Conservation (phyloP, 2,113 vertebrate genomes). For the Pterocles orientalis region DNA sequence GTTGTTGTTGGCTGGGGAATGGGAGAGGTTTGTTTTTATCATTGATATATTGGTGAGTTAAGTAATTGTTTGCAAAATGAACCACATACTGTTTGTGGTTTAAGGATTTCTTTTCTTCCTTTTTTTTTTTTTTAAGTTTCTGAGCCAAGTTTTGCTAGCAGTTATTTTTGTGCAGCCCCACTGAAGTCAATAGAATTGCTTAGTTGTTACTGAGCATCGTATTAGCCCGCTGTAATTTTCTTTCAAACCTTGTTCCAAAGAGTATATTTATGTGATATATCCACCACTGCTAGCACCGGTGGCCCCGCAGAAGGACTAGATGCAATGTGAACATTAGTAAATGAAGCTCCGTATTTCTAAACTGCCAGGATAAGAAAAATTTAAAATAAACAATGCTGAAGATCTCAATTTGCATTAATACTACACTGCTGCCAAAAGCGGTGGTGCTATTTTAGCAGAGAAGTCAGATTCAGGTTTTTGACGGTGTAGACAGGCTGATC, state of each 20-base stretch:
- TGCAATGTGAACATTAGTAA: not conserved
- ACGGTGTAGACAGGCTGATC: not conserved
- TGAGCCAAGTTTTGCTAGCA: not conserved
- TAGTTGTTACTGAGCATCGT: not conserved
- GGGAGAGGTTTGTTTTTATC: constrained; percentile 3
- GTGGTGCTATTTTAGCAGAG: not conserved
- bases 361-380: not conserved
- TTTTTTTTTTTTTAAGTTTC: not conserved
- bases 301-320: not conserved
- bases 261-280: not conserved
- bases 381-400: not conserved
- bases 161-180: not conserved
- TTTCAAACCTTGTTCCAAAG: not conserved
- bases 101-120: not conserved
- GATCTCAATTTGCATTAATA: not conserved
- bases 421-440: not conserved
- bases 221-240: not conserved
- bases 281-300: not conserved
- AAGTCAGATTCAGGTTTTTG: constrained; percentile 4
- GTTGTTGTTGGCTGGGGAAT: not conserved
- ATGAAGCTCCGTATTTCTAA: not conserved
- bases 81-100: not conserved
- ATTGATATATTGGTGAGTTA: not conserved
- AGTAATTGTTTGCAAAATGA: constrained; percentile 33
- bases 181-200: not conserved